phyloP scores from a whole-genome alignment of 2,888 invertebrate genomes.

The Laspeyria flexula region DNA sequence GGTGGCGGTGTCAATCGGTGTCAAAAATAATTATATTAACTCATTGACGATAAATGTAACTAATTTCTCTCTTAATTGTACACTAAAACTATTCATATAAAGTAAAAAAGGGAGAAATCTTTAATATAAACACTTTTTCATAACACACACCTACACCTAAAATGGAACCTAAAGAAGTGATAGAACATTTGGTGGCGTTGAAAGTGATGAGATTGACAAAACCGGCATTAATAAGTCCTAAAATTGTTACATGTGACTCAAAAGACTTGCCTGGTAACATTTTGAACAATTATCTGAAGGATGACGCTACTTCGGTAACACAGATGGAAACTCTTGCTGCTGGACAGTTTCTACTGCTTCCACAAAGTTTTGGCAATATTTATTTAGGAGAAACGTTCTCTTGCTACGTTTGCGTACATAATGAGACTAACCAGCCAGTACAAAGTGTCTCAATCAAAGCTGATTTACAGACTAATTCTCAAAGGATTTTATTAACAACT shows the following conservation, averaged over 20 bases:
- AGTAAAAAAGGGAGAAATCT: too few relatives aligned
- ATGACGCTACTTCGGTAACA: conserved; percentile 93
- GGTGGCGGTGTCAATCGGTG: too few relatives aligned
- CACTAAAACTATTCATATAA: too few relatives aligned
- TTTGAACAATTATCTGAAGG: conserved; percentile 91
- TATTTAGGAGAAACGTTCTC: conserved; percentile 99
- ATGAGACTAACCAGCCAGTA: conserved; percentile 95
- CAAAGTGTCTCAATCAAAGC: conserved; percentile 95
- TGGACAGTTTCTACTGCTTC: conserved; percentile 96
- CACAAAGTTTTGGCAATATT: conserved; percentile 99
- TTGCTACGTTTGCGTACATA: conserved; percentile 98
- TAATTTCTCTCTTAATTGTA: too few relatives aligned
- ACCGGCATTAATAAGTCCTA: conserved; percentile 94
- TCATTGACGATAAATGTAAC: too few relatives aligned
- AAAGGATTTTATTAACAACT: conserved; percentile 93
- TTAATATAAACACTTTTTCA: background rate
- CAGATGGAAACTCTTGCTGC: conserved; percentile 93
- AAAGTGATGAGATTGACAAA: conserved; percentile 98
- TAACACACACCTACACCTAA: background rate
- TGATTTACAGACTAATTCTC: conserved; percentile 96
- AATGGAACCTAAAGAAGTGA: conserved; percentile 87
- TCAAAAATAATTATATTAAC: too few relatives aligned
- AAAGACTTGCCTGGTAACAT: conserved; percentile 94
- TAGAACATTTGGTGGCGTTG: conserved; percentile 87
- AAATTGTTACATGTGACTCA: conserved; percentile 93